Percentiles rank a stretch among this genome's conserved stretches.
These are phyloP conservation scores for Gymnocheta viridis DNA, from an alignment of 2,888 invertebrate genomes.

Conservation along the genomic window DNA sequence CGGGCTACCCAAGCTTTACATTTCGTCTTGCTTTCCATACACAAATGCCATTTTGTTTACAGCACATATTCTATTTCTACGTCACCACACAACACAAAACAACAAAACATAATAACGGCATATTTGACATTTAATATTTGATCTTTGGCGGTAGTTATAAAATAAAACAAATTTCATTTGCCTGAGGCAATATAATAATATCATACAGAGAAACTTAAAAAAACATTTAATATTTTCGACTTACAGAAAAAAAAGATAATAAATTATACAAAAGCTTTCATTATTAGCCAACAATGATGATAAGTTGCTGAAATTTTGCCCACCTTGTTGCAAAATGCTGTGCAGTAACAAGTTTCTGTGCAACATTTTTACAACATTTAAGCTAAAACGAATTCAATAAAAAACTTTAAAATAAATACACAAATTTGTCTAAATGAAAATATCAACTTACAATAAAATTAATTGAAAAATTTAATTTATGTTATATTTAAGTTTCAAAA, in stretches of 20 bases:
- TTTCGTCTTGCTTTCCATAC: too few relatives aligned
- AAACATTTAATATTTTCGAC: too few relatives aligned
- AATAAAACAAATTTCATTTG: slow-evolving; percentile 17
- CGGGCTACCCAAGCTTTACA: too few relatives aligned
- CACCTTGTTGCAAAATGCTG: slow-evolving; percentile 17
- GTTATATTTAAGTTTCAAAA: slow-evolving; percentile 51
- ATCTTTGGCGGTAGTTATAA: slow-evolving; percentile 33
- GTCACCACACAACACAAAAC: too few relatives aligned
- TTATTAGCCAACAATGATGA: slow-evolving; percentile 11
- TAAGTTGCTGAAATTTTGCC: slow-evolving; percentile 41
- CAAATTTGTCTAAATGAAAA: slow-evolving; percentile 60
- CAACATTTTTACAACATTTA: slow-evolving; percentile 42
- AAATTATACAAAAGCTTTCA: neutral
- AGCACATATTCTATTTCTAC: too few relatives aligned
- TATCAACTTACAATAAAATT: slow-evolving; percentile 59
- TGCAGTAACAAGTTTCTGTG: slow-evolving; percentile 30
- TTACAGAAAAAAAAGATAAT: too few relatives aligned
- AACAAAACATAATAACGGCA: too few relatives aligned
- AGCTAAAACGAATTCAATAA: slow-evolving; percentile 9
- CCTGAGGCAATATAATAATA: slow-evolving; percentile 39
- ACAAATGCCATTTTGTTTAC: too few relatives aligned
- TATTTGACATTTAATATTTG: slow-evolving; percentile 57
- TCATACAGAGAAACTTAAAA: slow-evolving; percentile 22
- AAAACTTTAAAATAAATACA: slow-evolving; percentile 20
- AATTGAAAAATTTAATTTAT: slow-evolving; percentile 44